Conservation (phyloP, 2,888 invertebrate genomes). For the Rotaria magnacalcarata region DNA sequence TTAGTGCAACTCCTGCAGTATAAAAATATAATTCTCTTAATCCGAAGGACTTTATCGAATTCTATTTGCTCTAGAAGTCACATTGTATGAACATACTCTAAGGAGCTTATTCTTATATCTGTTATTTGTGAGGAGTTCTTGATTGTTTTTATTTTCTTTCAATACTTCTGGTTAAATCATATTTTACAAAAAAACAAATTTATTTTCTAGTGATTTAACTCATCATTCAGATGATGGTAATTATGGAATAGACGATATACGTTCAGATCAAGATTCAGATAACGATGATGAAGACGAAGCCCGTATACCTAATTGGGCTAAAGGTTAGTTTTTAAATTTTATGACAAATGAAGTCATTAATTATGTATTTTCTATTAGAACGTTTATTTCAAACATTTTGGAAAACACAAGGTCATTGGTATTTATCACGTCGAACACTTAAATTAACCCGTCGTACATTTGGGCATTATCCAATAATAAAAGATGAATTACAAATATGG, state of each 20-base stretch:
- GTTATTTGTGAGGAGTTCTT: too few relatives aligned
- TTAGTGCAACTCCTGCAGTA: too few relatives aligned
- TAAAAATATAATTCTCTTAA: too few relatives aligned
- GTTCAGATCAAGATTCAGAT: conserved; percentile 17
- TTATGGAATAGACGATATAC: conserved; percentile 25
- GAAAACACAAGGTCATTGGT: not conserved
- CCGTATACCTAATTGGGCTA: not conserved
- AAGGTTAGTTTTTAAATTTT: too few relatives aligned
- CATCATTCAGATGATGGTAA: not conserved
- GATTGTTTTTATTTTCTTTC: too few relatives aligned
- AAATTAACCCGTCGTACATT: not conserved
- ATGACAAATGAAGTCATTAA: not conserved
- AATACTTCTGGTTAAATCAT: too few relatives aligned
- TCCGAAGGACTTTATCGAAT: too few relatives aligned
- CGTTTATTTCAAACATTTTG: conserved; percentile 1
- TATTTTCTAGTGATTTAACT: not conserved
- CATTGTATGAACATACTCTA: too few relatives aligned
- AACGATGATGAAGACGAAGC: conserved; percentile 8
- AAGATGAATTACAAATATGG: not conserved
- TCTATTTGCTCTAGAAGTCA: too few relatives aligned
- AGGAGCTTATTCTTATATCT: too few relatives aligned
- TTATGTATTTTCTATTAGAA: not conserved
- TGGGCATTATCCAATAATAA: not conserved
- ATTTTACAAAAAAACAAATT: not conserved
- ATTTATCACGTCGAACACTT: not conserved